Evolutionary conservation across 23 tunicate genomes (phyloP).

Genomic region (Botrylloides violaceus): DNA sequence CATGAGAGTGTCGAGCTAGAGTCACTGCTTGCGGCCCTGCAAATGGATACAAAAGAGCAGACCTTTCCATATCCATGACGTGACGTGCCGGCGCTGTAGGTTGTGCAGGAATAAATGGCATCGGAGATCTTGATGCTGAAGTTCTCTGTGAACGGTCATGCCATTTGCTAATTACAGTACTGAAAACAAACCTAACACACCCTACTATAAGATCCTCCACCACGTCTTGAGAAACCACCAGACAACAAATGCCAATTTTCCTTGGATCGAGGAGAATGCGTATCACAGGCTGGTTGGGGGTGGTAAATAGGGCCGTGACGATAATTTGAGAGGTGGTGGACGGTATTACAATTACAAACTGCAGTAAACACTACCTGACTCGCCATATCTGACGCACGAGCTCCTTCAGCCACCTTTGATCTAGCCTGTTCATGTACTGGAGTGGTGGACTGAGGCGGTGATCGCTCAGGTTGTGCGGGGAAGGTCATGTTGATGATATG

Average conservation of each 20-base stretch:
- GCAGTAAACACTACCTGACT: too few species aligned
- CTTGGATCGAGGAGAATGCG: too few species aligned
- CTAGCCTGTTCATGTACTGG: not conserved
- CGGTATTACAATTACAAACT: too few species aligned
- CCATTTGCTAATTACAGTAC: too few species aligned
- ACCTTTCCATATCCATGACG: not conserved
- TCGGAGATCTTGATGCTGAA: not conserved
- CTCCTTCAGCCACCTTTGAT: not conserved
- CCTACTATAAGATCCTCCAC: too few species aligned
- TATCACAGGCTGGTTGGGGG: too few species aligned
- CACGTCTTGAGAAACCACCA: too few species aligned
- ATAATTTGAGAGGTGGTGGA: too few species aligned
- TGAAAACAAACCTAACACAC: too few species aligned
- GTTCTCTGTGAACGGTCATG: not conserved
- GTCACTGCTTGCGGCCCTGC: not conserved
- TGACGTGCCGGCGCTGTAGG: not conserved
- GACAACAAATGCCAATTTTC: too few species aligned
- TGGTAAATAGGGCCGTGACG: too few species aligned
- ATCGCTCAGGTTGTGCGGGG: not conserved
- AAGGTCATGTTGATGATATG: slow-evolving; percentile 28
- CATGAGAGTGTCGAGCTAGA: slow-evolving; percentile 13
- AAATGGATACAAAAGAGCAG: not conserved
- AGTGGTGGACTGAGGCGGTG: not conserved
- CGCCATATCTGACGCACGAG: not conserved
- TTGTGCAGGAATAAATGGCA: not conserved